Conservation (phyloP, 2,888 invertebrate species). For the Danaus chrysippus region DNA sequence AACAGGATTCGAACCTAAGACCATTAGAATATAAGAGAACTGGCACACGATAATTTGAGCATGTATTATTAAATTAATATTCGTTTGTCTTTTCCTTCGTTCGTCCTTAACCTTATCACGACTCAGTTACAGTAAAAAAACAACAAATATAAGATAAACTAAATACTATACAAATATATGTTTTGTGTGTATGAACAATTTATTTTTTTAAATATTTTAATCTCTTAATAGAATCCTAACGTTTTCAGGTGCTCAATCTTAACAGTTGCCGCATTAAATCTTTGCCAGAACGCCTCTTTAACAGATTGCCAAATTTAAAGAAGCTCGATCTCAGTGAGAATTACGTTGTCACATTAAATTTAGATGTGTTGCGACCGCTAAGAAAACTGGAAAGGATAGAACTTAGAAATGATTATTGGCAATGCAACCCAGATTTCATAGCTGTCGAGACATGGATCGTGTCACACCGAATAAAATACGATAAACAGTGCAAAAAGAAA, state of each 20-base stretch:
- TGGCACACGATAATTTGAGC: too few relatives aligned
- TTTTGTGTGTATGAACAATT: too few relatives aligned
- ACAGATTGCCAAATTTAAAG: slow-evolving; percentile 74
- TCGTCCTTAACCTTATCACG: too few relatives aligned
- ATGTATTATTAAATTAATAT: too few relatives aligned
- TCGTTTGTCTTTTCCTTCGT: too few relatives aligned
- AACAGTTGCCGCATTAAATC: slow-evolving; percentile 79
- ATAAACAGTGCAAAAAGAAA: slow-evolving; percentile 65
- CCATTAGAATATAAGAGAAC: too few relatives aligned
- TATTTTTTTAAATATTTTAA: too few relatives aligned
- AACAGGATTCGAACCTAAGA: too few relatives aligned
- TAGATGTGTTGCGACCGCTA: slow-evolving; percentile 68
- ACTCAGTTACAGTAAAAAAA: too few relatives aligned
- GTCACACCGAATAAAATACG: slow-evolving; percentile 59
- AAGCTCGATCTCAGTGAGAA: slow-evolving; percentile 81
- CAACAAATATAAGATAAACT: too few relatives aligned
- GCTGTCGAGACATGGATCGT: slow-evolving; percentile 64
- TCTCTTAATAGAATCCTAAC: not conserved
- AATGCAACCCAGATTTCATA: slow-evolving; percentile 72
- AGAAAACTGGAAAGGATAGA: slow-evolving; percentile 71
- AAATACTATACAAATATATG: too few relatives aligned
- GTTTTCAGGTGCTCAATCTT: slow-evolving; percentile 78
- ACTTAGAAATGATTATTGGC: slow-evolving; percentile 77
- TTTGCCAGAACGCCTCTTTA: slow-evolving; percentile 72
- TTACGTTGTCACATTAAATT: slow-evolving; percentile 74